Percentiles rank a stretch among this genome's conserved stretches.
phyloP scores from a whole-genome alignment of 1,140 invertebrate species.

The Neodiprion pinetum region DNA sequence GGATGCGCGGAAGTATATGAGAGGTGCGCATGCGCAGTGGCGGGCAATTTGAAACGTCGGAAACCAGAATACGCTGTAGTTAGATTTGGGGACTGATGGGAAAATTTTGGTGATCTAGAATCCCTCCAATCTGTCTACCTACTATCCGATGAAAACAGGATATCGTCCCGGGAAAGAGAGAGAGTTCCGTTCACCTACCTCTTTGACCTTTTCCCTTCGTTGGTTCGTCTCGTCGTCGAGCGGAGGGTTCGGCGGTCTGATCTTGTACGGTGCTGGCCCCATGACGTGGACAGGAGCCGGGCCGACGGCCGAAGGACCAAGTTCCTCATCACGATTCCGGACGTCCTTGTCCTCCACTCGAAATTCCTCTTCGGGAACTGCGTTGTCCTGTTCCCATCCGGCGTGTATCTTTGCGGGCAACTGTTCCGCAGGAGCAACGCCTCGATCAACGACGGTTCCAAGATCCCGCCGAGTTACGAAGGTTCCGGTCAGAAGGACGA shows the following conservation, averaged over 20 bases:
- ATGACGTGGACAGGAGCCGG: constrained; percentile 57
- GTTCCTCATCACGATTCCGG: constrained; percentile 46
- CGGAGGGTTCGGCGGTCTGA: constrained; percentile 69
- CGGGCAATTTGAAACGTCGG: too few species aligned
- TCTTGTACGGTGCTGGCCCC: constrained; percentile 59
- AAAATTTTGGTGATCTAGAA: too few species aligned
- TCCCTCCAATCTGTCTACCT: too few species aligned
- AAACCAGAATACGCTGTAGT: too few species aligned
- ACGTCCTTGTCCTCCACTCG: constrained; percentile 49
- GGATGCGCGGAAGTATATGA: too few species aligned
- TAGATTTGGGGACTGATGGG: too few species aligned
- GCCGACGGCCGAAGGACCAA: constrained; percentile 51
- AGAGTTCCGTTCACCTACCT: constrained; percentile 63
- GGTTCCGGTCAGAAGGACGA: constrained; percentile 52
- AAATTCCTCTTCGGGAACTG: constrained; percentile 36
- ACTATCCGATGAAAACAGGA: too few species aligned
- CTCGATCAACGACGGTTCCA: constrained; percentile 48
- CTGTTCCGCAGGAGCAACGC: constrained; percentile 47
- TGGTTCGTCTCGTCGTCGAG: constrained; percentile 62
- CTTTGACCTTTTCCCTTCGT: constrained; percentile 77
- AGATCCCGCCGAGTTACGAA: constrained; percentile 53
- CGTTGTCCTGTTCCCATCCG: constrained; percentile 52
- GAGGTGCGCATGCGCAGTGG: too few species aligned
- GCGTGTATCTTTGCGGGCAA: constrained; percentile 47
- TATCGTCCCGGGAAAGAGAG: too few species aligned